Conservation (phyloP, 2,113 vertebrate species). For the Nyctibius bracteatus region DNA sequence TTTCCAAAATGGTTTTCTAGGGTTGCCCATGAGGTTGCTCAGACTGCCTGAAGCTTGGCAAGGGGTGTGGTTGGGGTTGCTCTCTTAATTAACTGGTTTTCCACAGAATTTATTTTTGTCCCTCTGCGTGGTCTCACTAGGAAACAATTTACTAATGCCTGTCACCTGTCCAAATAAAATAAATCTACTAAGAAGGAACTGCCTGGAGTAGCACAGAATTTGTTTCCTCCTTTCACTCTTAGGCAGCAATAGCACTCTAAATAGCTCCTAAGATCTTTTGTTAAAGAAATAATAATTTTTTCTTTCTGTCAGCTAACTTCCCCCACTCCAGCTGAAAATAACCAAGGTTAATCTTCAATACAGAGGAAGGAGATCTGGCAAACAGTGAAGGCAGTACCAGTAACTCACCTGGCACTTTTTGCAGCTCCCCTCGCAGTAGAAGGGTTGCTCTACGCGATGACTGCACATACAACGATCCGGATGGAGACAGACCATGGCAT, state of each 20-base stretch:
- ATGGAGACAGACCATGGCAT: accelerated
- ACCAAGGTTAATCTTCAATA: neutral
- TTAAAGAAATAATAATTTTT: neutral
- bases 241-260: neutral
- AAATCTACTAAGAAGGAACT: neutral
- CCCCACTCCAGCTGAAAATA: accelerated
- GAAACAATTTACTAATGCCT: neutral
- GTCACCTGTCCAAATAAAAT: neutral
- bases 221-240: neutral
- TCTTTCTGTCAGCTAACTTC: neutral
- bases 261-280: neutral
- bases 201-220: neutral
- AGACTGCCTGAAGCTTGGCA: neutral
- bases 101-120: neutral
- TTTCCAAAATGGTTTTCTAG: neutral
- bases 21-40: neutral
- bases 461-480: accelerated
- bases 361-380: neutral
- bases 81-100: neutral
- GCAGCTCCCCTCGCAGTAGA: neutral
- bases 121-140: neutral
- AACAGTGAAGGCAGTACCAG: neutral
- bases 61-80: no score
- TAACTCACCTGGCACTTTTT: no score
- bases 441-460: neutral